A percentile compares a stretch with the other conserved stretches of the same genome.
These are phyloP conservation scores for Virgularia gustaviana DNA, from an alignment of 92 coral and sea anemone genomes.

Conservation along the genomic window DNA sequence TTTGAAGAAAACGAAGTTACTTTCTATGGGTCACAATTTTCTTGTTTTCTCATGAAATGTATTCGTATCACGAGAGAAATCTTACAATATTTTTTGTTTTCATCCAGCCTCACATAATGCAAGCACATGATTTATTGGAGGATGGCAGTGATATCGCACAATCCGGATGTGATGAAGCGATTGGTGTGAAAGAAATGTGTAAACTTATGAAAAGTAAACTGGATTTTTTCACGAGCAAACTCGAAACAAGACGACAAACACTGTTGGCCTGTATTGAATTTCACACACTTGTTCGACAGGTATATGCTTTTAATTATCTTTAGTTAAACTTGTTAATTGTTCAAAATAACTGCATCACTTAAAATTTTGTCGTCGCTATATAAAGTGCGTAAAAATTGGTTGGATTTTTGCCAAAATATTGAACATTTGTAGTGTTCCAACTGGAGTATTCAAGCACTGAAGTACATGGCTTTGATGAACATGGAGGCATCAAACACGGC, in stretches of 20 bases:
- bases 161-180: conserved; percentile 82
- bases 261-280: conserved; percentile 76
- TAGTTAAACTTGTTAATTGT: too few species aligned
- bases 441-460: conserved; percentile 82
- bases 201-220: conserved; percentile 68
- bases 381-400: too few species aligned
- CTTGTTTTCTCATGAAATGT: neutral
- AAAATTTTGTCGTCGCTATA: neutral
- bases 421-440: conserved; percentile 63
- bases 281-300: conserved; percentile 81
- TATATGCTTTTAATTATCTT: conserved; percentile 14
- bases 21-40: neutral
- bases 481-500: conserved; percentile 89
- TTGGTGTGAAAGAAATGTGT: conserved; percentile 78
- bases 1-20: too few species aligned
- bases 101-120: conserved; percentile 66
- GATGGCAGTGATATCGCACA: conserved; percentile 87
- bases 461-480: conserved; percentile 90
- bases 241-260: conserved; percentile 62
- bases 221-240: conserved; percentile 60
- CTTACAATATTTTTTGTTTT: neutral
- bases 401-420: neutral
- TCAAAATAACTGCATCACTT: neutral
- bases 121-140: conserved; percentile 78
- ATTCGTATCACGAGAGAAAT: neutral